Evolutionary conservation across 2,797 vertebrate genomes (phyloP).

Genomic region (Octomys mimax): DNA sequence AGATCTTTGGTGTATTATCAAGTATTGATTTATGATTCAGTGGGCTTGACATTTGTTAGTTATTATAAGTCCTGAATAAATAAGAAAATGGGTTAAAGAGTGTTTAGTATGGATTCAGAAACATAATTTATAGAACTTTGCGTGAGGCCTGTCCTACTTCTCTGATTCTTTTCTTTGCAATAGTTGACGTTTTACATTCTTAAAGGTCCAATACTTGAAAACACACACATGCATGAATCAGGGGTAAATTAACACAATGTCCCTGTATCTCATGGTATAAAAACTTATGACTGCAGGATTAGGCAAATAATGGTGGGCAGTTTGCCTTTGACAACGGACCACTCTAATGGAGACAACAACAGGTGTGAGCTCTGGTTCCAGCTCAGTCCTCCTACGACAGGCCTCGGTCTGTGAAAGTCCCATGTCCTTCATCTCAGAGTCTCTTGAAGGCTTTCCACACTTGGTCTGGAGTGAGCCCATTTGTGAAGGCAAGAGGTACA

Average conservation of each 20-base stretch:
- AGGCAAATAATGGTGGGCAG: constrained; percentile 36
- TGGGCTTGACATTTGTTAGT: constrained; percentile 50
- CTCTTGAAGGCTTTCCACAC: background rate
- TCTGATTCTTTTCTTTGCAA: background rate
- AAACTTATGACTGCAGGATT: constrained; percentile 58
- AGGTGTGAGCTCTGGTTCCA: background rate
- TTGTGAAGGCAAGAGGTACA: background rate
- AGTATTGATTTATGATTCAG: constrained; percentile 28
- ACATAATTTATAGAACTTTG: background rate
- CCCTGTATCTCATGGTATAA: background rate
- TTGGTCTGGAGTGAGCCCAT: background rate
- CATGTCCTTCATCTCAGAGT: background rate
- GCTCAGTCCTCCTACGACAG: background rate
- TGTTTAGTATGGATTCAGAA: constrained; percentile 24
- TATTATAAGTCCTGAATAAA: constrained; percentile 28
- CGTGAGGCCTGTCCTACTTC: background rate
- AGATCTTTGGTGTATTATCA: background rate
- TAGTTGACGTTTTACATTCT: background rate
- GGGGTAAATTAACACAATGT: constrained; percentile 9
- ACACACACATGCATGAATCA: background rate
- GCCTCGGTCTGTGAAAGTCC: background rate
- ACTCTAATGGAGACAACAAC: constrained; percentile 30
- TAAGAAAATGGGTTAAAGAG: constrained; percentile 34
- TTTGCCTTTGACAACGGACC: constrained; percentile 64
- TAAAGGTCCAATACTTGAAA: constrained; percentile 8